Percentiles rank a stretch among this genome's conserved stretches.
These are phyloP conservation scores for Bufotes viridis DNA, from an alignment of 2,797 vertebrate species.

Conservation along the genomic window DNA sequence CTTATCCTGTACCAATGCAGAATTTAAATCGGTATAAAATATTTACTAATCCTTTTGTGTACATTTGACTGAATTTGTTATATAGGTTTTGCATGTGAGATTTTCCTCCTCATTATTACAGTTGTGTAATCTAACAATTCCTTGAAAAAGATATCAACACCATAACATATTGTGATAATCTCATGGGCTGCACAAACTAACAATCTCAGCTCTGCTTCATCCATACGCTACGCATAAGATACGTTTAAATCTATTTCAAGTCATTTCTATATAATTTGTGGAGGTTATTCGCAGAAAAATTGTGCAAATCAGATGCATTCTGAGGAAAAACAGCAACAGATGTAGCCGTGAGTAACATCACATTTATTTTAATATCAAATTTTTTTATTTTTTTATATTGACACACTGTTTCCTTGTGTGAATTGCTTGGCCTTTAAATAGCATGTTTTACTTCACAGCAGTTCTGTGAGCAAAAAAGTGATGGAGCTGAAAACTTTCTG, in stretches of 20 bases:
- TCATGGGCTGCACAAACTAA: neutral
- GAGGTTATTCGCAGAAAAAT: neutral
- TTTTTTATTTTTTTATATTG: conserved; percentile 8
- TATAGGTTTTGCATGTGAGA: too few species aligned
- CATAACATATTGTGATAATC: neutral
- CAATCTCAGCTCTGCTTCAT: neutral
- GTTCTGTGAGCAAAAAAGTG: neutral
- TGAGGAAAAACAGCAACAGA: conserved; percentile 54
- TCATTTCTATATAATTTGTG: neutral
- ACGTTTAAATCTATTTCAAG: neutral
- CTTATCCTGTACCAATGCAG: too few species aligned
- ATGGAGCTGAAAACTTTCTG: neutral
- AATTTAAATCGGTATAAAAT: too few species aligned
- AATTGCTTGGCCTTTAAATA: conserved; percentile 46
- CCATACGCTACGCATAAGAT: neutral
- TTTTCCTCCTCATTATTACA: too few species aligned
- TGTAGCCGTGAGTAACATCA: conserved; percentile 51
- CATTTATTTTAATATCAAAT: conserved; percentile 51
- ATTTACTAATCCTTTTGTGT: too few species aligned
- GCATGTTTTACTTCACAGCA: conserved; percentile 7
- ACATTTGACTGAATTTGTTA: too few species aligned
- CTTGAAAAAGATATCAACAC: neutral
- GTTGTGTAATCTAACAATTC: neutral
- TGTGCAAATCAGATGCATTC: conserved; percentile 41
- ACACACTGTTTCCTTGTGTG: conserved; percentile 38